Percentiles rank a stretch among this genome's conserved stretches.
phyloP scores from a whole-genome alignment of 2,888 invertebrate species.

The Caenorhabditis uteleia region DNA sequence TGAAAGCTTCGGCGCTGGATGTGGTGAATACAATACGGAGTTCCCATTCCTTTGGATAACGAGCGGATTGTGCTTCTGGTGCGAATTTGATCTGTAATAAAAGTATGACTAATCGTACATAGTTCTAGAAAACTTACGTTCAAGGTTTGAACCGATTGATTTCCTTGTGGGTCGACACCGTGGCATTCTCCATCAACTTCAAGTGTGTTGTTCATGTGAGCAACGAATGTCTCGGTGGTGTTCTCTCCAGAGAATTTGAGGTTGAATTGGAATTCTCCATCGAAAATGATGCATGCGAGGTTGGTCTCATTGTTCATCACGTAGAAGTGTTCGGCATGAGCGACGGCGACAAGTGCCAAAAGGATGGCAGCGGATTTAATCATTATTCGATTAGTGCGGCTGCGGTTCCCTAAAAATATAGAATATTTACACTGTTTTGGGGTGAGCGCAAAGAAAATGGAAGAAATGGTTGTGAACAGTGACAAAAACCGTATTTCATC shows the following conservation, averaged over 20 bases:
- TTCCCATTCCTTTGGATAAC: constrained; percentile 36
- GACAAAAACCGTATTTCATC: too few relatives aligned
- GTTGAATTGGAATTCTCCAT: constrained; percentile 44
- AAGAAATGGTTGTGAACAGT: too few relatives aligned
- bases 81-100: constrained; percentile 43
- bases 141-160: constrained; percentile 42
- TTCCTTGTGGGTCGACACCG: constrained; percentile 22
- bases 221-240: constrained; percentile 38
- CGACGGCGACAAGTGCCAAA: constrained; percentile 23
- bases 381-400: too few relatives aligned
- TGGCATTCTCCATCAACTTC: constrained; percentile 40
- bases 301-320: constrained; percentile 28
- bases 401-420: too few relatives aligned
- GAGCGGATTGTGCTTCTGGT: constrained; percentile 38
- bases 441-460: too few relatives aligned
- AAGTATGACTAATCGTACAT: neutral
- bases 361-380: too few relatives aligned
- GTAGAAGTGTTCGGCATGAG: constrained; percentile 30
- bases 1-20: constrained; percentile 38
- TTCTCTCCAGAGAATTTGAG: constrained; percentile 13
- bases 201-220: constrained; percentile 27
- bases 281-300: constrained; percentile 50
- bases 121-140: constrained; percentile 21
- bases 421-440: too few relatives aligned
- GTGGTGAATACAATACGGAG: constrained; percentile 42